Base-by-base conservation (phyloP, 2,888 invertebrate species). In the Steromphala cineraria region DNA sequence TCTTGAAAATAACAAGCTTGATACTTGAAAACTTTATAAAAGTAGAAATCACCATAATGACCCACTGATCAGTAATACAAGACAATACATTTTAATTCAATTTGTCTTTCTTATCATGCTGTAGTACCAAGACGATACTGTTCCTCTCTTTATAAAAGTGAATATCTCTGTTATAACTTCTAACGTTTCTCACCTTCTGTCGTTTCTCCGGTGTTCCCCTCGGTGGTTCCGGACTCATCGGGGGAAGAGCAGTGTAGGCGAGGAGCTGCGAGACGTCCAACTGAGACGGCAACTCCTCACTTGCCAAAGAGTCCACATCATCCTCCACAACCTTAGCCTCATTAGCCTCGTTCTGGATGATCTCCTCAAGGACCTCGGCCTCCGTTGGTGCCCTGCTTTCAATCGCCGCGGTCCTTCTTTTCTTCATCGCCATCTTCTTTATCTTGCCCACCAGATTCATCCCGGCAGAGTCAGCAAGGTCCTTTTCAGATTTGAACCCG, bases 281-380 rank as follows among this genome's bases (percentile, higher is more conserved):
- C 4, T 76, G 67, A n/a, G 62, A 31, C 21, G 76, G 76, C 8
- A 52, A 53, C n/a, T 80, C 81, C 0, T 82, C 80, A n/a, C 82
- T 80, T n/a, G 85, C 85, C 56, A 82, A 82, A 8, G 83, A 81
- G 17, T 78, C 81, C 15, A 77, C 53, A 3, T 82, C 83, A 17
- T 75, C 81, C 36, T 81, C 78, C 7, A 40, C 53, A 3, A 55
- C 75, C 21, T 74, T 80, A 0, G 80, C 74, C 13, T 82, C 80
- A 17, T 80, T 81, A 2, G 53, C 67, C 81, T n/a, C 56, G 77
- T 53, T 55, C 55, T 77, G 24, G 36, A 31, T 13, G 3, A 2
- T 36, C 36, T 74, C 40, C n/a, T 74, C n/a, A 24, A 13, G 8
- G 8, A 24, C 19, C 31, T 36, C 21, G 21, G 40, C 19, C 15